Base-by-base conservation (phyloP, 1,140 invertebrate genomes). In the Akabosia matsudoensis region DNA sequence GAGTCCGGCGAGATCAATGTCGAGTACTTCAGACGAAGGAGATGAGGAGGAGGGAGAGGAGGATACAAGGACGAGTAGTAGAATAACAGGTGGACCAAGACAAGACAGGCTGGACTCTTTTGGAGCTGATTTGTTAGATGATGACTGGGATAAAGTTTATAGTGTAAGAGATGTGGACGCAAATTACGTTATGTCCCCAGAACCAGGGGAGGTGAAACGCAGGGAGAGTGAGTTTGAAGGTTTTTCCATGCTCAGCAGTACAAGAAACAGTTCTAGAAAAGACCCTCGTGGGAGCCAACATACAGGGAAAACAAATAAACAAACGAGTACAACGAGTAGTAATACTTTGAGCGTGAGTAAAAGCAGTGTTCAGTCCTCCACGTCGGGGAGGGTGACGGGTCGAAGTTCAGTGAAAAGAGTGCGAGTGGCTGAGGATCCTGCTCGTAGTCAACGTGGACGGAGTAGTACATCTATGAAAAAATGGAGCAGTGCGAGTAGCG, bases 91-190 rank as follows among this genome's bases (percentile, higher is more conserved):
- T 2, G 26, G 30, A 67, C 30, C 54, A 61, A 7, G 54, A 7
- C 54, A 61, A 22, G 54, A 45, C 18, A 45, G 54, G n/a, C 54
- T 56, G 10, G 54, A 67, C 30, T 67, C 61, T 7, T 67, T 31
- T 10, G 22, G 7, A 4, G 61, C 61, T 7, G 61, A 67, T 31
- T 31, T 67, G 22, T 30, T 67, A 10, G 61, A 67, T 67, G 61
- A 67, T 31, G 61, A 67, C 30, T 67, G 61, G 61, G 61, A 67
- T 13, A 67, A 67, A n/a, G 31, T 67, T 67, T 67, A 67, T 30
- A 31, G 61, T 31, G 61, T 67, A 2, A 24, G 26, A 4, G 22
- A 28, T 67, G 61, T 67, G 2, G 30, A 28, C 26, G 28, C 61
- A 1, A 28, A 30, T 3, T 67, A 67, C 22, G 4, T 67, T 2